phyloP scores from a whole-genome alignment of 2,113 vertebrate genomes.

The Clarias gariepinus region DNA sequence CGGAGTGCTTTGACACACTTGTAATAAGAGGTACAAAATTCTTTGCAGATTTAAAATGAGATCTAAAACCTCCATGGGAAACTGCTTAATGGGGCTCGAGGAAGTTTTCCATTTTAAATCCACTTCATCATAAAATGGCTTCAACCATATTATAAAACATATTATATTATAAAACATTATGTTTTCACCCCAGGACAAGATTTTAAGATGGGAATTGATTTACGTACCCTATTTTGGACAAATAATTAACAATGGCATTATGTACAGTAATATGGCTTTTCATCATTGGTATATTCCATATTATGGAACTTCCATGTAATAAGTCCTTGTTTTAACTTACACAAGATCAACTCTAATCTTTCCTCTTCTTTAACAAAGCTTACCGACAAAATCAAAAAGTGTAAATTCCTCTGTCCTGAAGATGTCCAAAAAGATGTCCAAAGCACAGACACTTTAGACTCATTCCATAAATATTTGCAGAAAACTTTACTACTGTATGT shows the following conservation, averaged over 20 bases:
- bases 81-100: neutral
- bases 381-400: neutral
- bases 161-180: neutral
- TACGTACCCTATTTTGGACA: neutral
- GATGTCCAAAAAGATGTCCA: too few relatives aligned
- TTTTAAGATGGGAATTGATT: neutral
- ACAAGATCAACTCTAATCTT: neutral
- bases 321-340: neutral
- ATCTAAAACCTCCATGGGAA: slow-evolving; percentile 4
- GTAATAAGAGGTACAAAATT: slow-evolving; percentile 22
- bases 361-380: neutral
- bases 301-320: neutral
- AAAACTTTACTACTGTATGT: neutral
- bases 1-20: slow-evolving; percentile 6
- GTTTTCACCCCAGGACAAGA: neutral
- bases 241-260: neutral
- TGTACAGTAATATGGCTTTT: neutral
- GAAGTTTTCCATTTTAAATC: neutral
- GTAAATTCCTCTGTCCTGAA: neutral
- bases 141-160: neutral
- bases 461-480: neutral
- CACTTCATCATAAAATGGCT: neutral
- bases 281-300: neutral
- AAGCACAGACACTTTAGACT: too few relatives aligned
- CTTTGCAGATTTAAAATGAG: slow-evolving; percentile 29